These are phyloP conservation scores for Lithophane leautieri DNA, from an alignment of 2,888 invertebrate genomes.

Conservation along the genomic window DNA sequence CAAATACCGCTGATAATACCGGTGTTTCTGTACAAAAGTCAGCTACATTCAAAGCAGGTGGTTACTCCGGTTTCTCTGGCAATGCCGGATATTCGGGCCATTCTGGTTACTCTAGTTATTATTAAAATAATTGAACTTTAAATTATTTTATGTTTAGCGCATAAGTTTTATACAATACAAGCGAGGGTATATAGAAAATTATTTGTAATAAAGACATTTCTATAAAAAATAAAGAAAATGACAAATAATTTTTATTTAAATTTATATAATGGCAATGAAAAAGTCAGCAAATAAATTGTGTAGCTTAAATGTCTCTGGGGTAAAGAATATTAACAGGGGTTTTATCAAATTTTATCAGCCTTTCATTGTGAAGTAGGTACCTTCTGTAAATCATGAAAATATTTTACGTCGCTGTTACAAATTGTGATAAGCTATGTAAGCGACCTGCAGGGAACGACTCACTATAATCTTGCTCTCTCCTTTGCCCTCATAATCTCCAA, in stretches of 20 bases:
- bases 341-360: conserved; percentile 9
- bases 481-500: conserved; percentile 79
- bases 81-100: conserved; percentile 41
- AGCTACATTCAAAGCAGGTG: conserved; percentile 79
- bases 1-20: conserved; percentile 86
- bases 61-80: conserved; percentile 57
- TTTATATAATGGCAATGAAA: neutral
- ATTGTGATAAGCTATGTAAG: conserved; percentile 73
- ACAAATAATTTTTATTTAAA: conserved; percentile 18
- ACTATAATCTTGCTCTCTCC: conserved; percentile 75
- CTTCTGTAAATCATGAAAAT: conserved; percentile 55
- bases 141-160: neutral
- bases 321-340: neutral
- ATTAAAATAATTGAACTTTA: conserved; percentile 23
- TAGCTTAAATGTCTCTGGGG: neutral
- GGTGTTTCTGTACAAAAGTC: conserved; percentile 85
- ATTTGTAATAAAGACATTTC: conserved; percentile 14
- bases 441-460: conserved; percentile 69
- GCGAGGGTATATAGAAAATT: conserved; percentile 33
- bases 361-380: conserved; percentile 7
- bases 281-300: neutral
- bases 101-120: conserved; percentile 38
- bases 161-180: conserved; percentile 25
- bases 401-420: conserved; percentile 71
- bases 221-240: conserved; percentile 25